Conservation (phyloP, 2,888 invertebrate species). For the Tenthredo amoena region DNA sequence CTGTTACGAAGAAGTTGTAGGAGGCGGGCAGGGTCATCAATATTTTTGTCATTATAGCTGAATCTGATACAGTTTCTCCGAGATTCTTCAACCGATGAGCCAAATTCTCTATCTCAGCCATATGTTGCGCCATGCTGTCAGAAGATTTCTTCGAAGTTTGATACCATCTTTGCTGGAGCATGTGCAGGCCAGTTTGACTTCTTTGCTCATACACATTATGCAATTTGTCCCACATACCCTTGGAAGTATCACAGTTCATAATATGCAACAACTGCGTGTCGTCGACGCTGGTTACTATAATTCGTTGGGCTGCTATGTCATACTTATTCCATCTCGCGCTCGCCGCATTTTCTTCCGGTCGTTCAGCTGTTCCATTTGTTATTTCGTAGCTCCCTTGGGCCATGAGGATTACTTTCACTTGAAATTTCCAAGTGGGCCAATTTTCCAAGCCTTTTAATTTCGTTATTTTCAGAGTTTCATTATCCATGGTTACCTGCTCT, state of each 20-base stretch:
- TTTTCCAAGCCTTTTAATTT: neutral
- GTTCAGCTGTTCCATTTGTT: neutral
- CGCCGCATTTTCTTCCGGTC: neutral
- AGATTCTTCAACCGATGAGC: neutral
- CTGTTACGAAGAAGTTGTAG: constrained; percentile 41
- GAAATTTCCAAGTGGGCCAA: constrained; percentile 11
- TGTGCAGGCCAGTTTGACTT: neutral
- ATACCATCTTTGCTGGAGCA: constrained; percentile 18
- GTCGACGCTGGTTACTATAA: neutral
- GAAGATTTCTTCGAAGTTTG: neutral
- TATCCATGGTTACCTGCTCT: neutral
- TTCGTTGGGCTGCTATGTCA: neutral
- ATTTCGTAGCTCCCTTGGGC: constrained; percentile 7
- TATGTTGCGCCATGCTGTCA: constrained; percentile 13
- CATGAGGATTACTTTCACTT: neutral
- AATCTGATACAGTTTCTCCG: neutral
- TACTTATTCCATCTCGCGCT: neutral
- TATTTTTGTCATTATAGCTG: neutral
- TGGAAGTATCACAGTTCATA: constrained; percentile 4
- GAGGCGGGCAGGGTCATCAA: neutral
- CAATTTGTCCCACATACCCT: constrained; percentile 9
- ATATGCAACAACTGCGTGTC: constrained; percentile 11
- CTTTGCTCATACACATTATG: neutral
- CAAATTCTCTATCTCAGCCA: neutral
- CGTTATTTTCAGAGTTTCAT: neutral